Evolutionary conservation across 2,113 vertebrate genomes (phyloP).

Genomic region (Propithecus coquereli): DNA sequence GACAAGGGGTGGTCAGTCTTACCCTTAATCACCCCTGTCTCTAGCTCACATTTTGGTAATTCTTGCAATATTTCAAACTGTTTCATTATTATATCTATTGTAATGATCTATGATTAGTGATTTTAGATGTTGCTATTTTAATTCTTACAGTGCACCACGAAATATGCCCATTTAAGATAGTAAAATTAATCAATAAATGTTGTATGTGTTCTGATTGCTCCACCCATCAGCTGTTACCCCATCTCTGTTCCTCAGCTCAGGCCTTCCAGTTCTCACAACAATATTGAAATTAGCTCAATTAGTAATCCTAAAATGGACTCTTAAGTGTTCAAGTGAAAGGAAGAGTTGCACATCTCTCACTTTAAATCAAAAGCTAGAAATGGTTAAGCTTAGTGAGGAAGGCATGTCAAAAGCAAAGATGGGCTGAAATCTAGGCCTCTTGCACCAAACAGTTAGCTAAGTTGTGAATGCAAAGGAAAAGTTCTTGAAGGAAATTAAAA

Average conservation of each 20-base stretch:
- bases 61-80: background rate
- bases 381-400: background rate
- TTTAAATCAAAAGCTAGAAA: background rate
- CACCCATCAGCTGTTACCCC: background rate
- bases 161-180: background rate
- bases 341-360: background rate
- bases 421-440: background rate
- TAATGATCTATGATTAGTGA: background rate
- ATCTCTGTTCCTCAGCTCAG: background rate
- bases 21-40: background rate
- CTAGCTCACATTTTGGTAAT: background rate
- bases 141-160: background rate
- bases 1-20: accelerated
- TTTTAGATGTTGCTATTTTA: background rate
- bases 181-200: background rate
- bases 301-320: background rate
- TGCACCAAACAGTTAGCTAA: background rate
- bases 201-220: background rate
- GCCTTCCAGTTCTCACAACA: background rate
- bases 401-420: background rate
- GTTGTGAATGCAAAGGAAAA: background rate
- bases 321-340: background rate
- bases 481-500: background rate
- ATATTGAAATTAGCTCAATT: background rate
- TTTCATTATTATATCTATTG: background rate